Base-by-base conservation (phyloP, 2,113 vertebrate species). In the Proteles cristata region DNA sequence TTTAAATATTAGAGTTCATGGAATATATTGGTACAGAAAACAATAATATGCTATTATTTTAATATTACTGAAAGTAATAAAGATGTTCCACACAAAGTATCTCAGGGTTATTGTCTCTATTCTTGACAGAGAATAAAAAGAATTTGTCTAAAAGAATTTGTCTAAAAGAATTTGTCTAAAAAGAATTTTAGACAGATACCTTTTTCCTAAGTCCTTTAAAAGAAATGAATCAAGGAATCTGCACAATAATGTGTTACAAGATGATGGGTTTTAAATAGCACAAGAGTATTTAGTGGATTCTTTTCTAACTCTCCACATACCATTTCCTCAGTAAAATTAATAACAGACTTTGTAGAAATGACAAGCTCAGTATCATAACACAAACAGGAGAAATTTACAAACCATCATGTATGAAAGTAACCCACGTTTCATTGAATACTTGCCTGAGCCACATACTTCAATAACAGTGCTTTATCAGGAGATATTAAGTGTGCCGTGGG, bases 271-370 rank as follows among this genome's bases (percentile, higher is more conserved):
- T 79, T 79, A 91, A 88, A 93, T 25, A 26, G 61, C 48, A 19
- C 6, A 55, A 80, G 39, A 45, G 1, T 76, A 76, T 76, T 88
- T 17, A 33, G 6, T 35, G 14, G 25, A 80, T 68, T 76, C 43
- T 45, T 92, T 63, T 50, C 16, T 50, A 65, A 87, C 17, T 39
- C 65, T 96, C 28, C n/a, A 39, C 3, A 39, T 23, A 23, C 16
- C 7, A 26, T 66, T 96, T 94, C 21, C 63, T 71, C n/a, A 35
- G 86, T 76, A 55, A 86, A 90, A 90, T 61, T 43, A 92, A 90
- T 28, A 77, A 23, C 1, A 5, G 14, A n/a, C 66, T 55, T 96
- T 50, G 3, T 76, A 92, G 68, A 93, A 43, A 19, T 4, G 11
- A 81, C 53, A 11, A 85, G 21, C 43, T 95, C 61, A 66, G 26